A percentile compares a stretch with the other conserved stretches of the same genome.
These are phyloP conservation scores for Dryobota labecula DNA, from an alignment of 2,888 invertebrate species.

Conservation along the genomic window DNA sequence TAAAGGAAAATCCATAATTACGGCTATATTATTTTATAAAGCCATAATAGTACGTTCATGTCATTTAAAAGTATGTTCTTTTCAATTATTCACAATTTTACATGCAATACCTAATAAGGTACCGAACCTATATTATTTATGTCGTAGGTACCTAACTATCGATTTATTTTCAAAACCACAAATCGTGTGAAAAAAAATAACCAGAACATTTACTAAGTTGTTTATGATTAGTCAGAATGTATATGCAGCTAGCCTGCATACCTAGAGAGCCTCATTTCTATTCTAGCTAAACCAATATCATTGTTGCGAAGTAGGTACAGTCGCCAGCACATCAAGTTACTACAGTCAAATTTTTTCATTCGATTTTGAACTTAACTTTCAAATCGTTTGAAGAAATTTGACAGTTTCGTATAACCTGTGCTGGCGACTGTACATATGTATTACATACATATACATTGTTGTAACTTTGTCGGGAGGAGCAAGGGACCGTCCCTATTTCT, in stretches of 20 bases:
- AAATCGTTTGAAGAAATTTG: too few species aligned
- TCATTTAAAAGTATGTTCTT: neutral
- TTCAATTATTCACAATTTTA: constrained; percentile 8
- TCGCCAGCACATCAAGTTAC: too few species aligned
- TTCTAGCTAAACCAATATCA: constrained; percentile 29
- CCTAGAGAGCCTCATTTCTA: neutral
- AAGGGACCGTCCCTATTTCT: constrained; percentile 40
- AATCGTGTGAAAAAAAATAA: constrained; percentile 1
- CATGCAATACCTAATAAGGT: neutral
- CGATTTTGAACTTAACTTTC: too few species aligned
- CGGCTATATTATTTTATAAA: neutral
- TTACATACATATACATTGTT: neutral
- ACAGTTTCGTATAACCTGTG: too few species aligned
- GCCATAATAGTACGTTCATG: neutral
- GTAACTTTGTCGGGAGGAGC: constrained; percentile 15
- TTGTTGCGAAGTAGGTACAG: constrained; percentile 6
- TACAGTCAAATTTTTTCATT: too few species aligned
- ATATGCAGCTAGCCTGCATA: too few species aligned
- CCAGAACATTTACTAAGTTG: neutral
- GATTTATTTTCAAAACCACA: constrained; percentile 12
- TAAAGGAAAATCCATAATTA: neutral
- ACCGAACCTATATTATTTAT: neutral
- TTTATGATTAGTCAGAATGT: neutral
- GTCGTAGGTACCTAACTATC: neutral
- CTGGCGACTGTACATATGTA: too few species aligned